phyloP scores from a whole-genome alignment of 2,888 invertebrate genomes.

The Dioctria linearis region DNA sequence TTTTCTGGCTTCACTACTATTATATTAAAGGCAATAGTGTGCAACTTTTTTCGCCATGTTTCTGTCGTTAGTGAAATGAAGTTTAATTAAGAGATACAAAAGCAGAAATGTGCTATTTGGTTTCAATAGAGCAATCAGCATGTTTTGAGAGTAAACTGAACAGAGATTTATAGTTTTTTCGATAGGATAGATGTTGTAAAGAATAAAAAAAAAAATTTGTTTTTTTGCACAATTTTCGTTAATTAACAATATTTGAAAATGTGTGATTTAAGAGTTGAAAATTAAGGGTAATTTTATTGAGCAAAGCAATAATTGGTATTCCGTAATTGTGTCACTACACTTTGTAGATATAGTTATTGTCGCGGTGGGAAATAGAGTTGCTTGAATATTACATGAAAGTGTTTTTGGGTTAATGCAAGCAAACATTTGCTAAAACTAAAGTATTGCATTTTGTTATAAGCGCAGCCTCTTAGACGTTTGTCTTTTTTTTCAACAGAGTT shows the following conservation, averaged over 20 bases:
- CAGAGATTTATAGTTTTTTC: conserved; percentile 35
- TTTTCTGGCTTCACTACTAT: conserved; percentile 2
- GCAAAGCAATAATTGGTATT: no score
- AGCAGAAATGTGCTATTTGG: conserved; percentile 38
- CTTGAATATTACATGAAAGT: no score
- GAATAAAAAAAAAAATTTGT: conserved; percentile 4
- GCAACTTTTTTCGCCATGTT: conserved; percentile 21
- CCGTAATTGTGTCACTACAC: no score
- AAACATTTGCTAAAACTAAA: no score
- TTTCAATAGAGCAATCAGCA: conserved; percentile 47
- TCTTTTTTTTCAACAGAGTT: no score
- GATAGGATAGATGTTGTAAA: conserved; percentile 9
- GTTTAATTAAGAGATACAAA: conserved; percentile 51
- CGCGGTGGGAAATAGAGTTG: no score
- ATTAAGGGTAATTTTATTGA: no score
- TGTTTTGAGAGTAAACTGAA: conserved; percentile 29
- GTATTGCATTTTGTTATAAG: no score
- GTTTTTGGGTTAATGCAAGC: no score
- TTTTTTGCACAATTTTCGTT: background rate
- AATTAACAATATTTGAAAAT: background rate
- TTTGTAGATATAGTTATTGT: no score
- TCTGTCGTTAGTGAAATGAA: conserved; percentile 25
- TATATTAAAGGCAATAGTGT: background rate
- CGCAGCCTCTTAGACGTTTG: no score
- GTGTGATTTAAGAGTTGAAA: background rate